These are phyloP conservation scores for Papilio protenor DNA, from an alignment of 2,888 invertebrate genomes.

Conservation along the genomic window DNA sequence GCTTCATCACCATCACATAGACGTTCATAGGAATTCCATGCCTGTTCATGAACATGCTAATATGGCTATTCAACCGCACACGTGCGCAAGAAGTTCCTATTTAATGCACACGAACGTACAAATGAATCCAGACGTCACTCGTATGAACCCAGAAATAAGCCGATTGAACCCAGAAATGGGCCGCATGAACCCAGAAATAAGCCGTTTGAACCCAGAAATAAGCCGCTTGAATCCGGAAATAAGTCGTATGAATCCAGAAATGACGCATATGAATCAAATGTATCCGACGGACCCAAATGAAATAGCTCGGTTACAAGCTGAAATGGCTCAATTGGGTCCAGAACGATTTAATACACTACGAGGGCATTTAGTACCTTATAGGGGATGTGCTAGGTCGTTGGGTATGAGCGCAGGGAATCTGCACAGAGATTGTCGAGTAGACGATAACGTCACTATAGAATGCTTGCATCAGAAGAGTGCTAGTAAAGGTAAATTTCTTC, in stretches of 20 bases:
- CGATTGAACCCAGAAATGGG: slow-evolving; percentile 52
- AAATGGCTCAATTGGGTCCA: slow-evolving; percentile 63
- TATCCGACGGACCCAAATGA: slow-evolving; percentile 59
- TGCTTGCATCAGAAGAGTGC: slow-evolving; percentile 74
- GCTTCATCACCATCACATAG: slow-evolving; percentile 76
- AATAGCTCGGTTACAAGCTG: slow-evolving; percentile 58
- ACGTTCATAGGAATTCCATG: slow-evolving; percentile 64
- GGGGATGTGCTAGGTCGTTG: slow-evolving; percentile 65
- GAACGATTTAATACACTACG: slow-evolving; percentile 74
- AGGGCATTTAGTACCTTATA: slow-evolving; percentile 76
- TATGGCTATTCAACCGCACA: slow-evolving; percentile 59
- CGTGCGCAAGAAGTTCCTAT: slow-evolving; percentile 67
- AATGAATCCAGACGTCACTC: slow-evolving; percentile 50
- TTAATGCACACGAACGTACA: slow-evolving; percentile 56
- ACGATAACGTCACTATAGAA: slow-evolving; percentile 66
- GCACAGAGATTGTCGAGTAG: slow-evolving; percentile 70
- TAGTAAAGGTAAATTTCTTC: slow-evolving; percentile 67
- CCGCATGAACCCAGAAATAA: slow-evolving; percentile 57
- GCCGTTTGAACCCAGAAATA: slow-evolving; percentile 54
- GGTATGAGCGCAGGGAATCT: slow-evolving; percentile 74
- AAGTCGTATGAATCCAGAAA: slow-evolving; percentile 57
- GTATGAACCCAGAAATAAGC: slow-evolving; percentile 52
- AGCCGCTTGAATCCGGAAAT: slow-evolving; percentile 57
- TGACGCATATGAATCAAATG: slow-evolving; percentile 56
- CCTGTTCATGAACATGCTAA: slow-evolving; percentile 60